These are phyloP conservation scores for Diadophis punctatus DNA, from an alignment of 2,113 vertebrate genomes.

Conservation along the genomic window DNA sequence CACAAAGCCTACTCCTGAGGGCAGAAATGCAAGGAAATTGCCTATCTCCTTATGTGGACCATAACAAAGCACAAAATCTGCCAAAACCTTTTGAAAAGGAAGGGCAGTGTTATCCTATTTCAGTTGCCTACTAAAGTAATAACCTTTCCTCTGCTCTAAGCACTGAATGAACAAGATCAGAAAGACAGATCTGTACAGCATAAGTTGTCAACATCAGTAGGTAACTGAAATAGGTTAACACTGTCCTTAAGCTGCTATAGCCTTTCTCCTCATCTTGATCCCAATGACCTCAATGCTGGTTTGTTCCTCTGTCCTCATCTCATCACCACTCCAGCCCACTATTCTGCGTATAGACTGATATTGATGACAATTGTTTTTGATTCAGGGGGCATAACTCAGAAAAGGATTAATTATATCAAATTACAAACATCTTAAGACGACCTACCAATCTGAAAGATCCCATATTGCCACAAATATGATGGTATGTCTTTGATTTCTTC, in stretches of 20 bases:
- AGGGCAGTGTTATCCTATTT: constrained; percentile 27
- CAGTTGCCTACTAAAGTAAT: constrained; percentile 31
- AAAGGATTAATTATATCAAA: constrained; percentile 56
- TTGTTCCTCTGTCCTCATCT: neutral
- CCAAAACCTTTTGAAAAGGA: constrained; percentile 43
- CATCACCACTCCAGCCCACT: neutral
- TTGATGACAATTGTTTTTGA: constrained; percentile 56
- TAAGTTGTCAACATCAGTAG: neutral
- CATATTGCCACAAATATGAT: constrained; percentile 19
- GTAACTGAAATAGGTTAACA: neutral
- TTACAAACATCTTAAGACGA: constrained; percentile 40
- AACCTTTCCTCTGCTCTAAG: constrained; percentile 19
- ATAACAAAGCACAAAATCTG: constrained; percentile 17
- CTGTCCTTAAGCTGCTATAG: neutral
- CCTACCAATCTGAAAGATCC: constrained; percentile 40
- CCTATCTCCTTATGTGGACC: neutral
- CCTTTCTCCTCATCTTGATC: neutral
- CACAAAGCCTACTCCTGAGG: neutral
- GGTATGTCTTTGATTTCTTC: constrained; percentile 17
- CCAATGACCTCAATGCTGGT: neutral
- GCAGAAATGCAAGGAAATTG: neutral
- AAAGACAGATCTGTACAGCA: neutral
- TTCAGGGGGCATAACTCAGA: constrained; percentile 52
- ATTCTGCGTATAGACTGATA: constrained; percentile 34
- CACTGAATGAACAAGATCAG: neutral